Evolutionary conservation across 2,888 invertebrate species (phyloP).

Genomic region (Tetragnatha montana): DNA sequence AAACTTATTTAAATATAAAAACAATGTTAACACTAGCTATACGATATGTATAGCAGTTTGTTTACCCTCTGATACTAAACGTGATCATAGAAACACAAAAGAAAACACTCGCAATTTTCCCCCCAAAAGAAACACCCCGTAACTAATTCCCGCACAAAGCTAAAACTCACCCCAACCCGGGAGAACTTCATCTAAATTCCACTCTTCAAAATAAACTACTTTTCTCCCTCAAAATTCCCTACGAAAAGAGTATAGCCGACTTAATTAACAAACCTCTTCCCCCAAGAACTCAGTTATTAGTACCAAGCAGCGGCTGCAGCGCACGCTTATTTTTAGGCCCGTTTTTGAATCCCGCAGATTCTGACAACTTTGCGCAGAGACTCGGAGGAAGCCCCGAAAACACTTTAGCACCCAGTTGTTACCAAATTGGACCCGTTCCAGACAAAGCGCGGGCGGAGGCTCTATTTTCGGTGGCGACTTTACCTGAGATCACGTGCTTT

Average conservation of each 20-base stretch:
- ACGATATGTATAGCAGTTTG: too few species aligned
- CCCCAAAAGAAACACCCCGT: too few species aligned
- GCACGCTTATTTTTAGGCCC: neutral
- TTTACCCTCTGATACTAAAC: too few species aligned
- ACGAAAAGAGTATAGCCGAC: neutral
- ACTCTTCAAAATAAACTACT: too few species aligned
- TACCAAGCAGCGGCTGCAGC: neutral
- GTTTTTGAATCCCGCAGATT: neutral
- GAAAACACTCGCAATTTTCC: too few species aligned
- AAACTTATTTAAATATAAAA: too few species aligned
- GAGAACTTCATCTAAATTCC: too few species aligned
- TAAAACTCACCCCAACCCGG: too few species aligned
- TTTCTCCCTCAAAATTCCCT: too few species aligned
- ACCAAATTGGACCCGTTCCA: conserved; percentile 55
- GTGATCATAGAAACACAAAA: too few species aligned
- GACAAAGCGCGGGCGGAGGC: conserved; percentile 32
- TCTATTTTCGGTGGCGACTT: conserved; percentile 46
- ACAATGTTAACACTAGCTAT: too few species aligned
- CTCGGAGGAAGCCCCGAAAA: conserved; percentile 29
- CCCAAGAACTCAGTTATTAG: neutral
- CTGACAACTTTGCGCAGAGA: conserved; percentile 7
- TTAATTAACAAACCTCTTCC: neutral
- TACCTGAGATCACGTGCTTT: conserved; percentile 50
- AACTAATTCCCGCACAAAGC: too few species aligned
- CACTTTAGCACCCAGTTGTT: conserved; percentile 35